These are phyloP conservation scores for Stenodema calcarata DNA, from an alignment of 2,888 invertebrate species.

Conservation along the genomic window DNA sequence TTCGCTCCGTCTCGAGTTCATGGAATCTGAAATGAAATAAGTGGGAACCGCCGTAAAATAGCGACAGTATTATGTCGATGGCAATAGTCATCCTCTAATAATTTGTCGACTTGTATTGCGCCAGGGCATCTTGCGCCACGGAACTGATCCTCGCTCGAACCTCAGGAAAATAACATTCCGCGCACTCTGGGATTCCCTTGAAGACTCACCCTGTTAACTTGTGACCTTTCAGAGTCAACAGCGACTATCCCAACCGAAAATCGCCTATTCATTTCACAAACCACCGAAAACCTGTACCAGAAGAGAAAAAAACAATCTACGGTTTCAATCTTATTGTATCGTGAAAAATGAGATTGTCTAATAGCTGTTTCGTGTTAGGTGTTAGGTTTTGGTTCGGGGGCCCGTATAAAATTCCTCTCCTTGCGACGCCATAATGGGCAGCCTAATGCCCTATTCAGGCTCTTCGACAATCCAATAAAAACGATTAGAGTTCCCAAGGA, in stretches of 20 bases:
- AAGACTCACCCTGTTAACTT: neutral
- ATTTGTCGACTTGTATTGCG: neutral
- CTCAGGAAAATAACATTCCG: neutral
- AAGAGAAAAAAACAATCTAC: neutral
- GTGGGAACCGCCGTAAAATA: neutral
- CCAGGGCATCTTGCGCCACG: neutral
- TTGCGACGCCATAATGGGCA: neutral
- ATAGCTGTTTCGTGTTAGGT: neutral
- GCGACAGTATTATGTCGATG: neutral
- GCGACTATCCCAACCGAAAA: neutral
- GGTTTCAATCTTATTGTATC: neutral
- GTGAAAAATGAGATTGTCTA: neutral
- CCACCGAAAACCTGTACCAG: neutral
- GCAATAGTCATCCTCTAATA: neutral
- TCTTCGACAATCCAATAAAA: neutral
- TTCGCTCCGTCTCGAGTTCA: neutral
- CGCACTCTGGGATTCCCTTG: neutral
- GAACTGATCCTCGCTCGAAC: neutral
- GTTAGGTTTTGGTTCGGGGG: neutral
- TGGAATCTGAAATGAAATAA: neutral
- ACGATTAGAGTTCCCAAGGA: neutral
- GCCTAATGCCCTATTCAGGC: neutral
- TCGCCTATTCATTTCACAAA: neutral
- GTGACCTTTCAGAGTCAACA: neutral
- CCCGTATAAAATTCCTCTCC: neutral